Evolutionary conservation across 2,888 invertebrate species (phyloP), one percentile per base, ranked within the genome.

Genomic region (Merodon equestris): DNA sequence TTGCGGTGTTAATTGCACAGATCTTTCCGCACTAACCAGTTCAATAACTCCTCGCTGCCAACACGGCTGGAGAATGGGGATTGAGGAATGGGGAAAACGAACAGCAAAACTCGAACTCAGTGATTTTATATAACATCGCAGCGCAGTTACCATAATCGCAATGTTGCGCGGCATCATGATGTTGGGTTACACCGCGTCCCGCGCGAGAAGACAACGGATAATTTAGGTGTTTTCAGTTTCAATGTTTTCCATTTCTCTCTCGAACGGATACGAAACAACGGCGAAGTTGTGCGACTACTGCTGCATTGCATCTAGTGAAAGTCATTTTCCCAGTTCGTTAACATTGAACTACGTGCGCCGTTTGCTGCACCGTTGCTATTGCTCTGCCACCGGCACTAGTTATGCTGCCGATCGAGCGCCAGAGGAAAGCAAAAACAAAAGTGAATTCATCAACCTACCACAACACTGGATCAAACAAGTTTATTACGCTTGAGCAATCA

Each of bases 241-340:
- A 70, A 68, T 60, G 61, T 72, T 64, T 57, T 68, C 58, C 79
- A 79, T 79, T 79, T 79, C 63, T 73, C 51, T 73, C 12, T 50
- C 51, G 48, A 40, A 44, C 61, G 63, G 66, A 71, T 61, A 54
- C 36, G 19, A 19, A 9, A 58, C 61, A 27, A 17, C 40, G 58
- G 18, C 45, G 18, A 15, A 45, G 27, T 27, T n/a, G n/a, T n/a
- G n/a, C n/a, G n/a, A n/a, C n/a, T n/a, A 7, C 27, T 27, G 64
- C 61, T 51, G 73, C 51, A 66, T 60, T 63, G 64, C 42, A 74
- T 68, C 40, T 27, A 79, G 79, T 79, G 79, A 79, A 79, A 79
- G 79, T 79, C 54, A 79, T 79, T 79, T 79, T 70, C 74, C 79
- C 70, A 79, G 79, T 79, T 79, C 79, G 68, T 79, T 79, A 79